Conservation (phyloP, 2,888 invertebrate species). For the Sphaeridia pumilis region DNA sequence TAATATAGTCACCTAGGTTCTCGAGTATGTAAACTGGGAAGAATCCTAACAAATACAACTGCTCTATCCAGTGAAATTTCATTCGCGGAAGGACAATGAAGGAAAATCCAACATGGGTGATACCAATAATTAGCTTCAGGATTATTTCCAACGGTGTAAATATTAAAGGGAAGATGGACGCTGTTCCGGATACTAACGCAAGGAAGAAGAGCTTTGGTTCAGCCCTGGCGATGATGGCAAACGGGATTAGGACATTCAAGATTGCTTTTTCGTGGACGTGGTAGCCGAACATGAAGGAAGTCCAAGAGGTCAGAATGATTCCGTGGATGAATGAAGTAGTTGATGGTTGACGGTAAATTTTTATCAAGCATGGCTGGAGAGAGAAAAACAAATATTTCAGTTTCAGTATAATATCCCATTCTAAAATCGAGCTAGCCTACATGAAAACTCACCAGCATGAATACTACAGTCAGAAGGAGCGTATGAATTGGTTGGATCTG, state of each 20-base stretch:
- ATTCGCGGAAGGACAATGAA: slow-evolving; percentile 42
- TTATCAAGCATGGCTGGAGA: slow-evolving; percentile 51
- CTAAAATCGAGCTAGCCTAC: no score
- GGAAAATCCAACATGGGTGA: slow-evolving; percentile 45
- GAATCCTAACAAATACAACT: slow-evolving; percentile 58
- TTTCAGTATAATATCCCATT: no score
- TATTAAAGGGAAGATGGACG: slow-evolving; percentile 80
- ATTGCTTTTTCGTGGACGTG: slow-evolving; percentile 99
- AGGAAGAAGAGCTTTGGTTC: slow-evolving; percentile 44
- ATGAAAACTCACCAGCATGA: slow-evolving; percentile 62
- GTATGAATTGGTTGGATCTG: slow-evolving; percentile 64
- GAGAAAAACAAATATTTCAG: no score
- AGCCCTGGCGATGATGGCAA: slow-evolving; percentile 42
- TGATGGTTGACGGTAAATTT: slow-evolving; percentile 47
- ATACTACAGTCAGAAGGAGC: slow-evolving; percentile 55
- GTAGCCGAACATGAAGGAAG: slow-evolving; percentile 93
- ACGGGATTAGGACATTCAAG: slow-evolving; percentile 75
- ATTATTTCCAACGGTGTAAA: slow-evolving; percentile 59
- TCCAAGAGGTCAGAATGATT: slow-evolving; percentile 67
- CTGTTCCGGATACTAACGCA: slow-evolving; percentile 64
- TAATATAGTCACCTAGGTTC: slow-evolving; percentile 48
- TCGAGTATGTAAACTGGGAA: slow-evolving; percentile 65
- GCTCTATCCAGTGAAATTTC: slow-evolving; percentile 49
- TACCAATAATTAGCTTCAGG: slow-evolving; percentile 52
- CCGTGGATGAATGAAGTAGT: slow-evolving; percentile 57